A percentile compares a stretch with the other conserved stretches of the same genome.
Evolutionary conservation across 2,797 vertebrate genomes (phyloP).

Genomic region (Okamejei kenojei): DNA sequence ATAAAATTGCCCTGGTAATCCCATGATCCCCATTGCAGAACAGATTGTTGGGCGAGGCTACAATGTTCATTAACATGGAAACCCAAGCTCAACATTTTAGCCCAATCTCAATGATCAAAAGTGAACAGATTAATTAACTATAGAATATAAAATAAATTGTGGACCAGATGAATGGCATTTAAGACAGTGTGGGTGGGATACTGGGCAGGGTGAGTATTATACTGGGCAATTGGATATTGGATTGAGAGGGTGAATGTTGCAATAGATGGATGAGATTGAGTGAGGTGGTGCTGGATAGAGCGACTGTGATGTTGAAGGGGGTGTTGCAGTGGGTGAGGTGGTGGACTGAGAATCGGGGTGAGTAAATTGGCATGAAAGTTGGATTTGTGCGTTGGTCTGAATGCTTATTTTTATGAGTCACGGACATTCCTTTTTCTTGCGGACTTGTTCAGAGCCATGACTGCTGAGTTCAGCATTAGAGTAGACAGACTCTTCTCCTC

Average conservation of each 20-base stretch:
- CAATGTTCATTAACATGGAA: background rate
- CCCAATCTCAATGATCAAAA: background rate
- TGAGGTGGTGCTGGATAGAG: too few species aligned
- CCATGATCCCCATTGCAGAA: background rate
- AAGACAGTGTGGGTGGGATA: background rate
- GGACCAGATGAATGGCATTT: background rate
- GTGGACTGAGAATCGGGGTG: background rate
- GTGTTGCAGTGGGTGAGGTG: background rate
- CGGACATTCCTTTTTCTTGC: background rate
- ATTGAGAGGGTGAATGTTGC: too few species aligned
- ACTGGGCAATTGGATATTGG: too few species aligned
- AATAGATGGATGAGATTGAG: too few species aligned
- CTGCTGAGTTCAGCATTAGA: background rate
- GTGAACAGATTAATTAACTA: too few species aligned
- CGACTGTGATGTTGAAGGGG: too few species aligned
- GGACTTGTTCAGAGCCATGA: background rate
- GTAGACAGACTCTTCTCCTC: background rate
- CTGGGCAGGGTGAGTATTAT: background rate
- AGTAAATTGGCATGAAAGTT: background rate
- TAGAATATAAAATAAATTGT: background rate
- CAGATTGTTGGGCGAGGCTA: background rate
- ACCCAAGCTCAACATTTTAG: background rate
- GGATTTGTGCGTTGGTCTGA: background rate
- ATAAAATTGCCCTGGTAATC: too few species aligned
- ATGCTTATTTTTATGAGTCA: background rate